Base-by-base conservation (phyloP, 1,140 invertebrate species). In the Rhagoletis pomonella region DNA sequence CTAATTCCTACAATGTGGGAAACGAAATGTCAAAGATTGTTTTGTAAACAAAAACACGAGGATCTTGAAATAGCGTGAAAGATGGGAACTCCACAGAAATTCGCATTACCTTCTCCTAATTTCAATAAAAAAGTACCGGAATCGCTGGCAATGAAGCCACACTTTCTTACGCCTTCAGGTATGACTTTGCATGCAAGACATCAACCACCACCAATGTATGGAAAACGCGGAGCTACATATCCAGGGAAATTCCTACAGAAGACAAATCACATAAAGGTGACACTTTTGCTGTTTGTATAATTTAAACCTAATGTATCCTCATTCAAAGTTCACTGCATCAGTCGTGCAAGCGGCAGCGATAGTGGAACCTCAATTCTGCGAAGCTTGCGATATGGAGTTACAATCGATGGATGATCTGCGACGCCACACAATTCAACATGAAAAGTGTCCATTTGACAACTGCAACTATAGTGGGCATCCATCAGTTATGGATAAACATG, bases 391-490 rank as follows among this genome's bases (percentile, higher is more conserved):
- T 89, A 94, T 95, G 92, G 94, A 95, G 62, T 97, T 97, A 92
- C 92, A 93, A 69, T 94, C 93, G 6, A 88, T 93, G 69, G 93
- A 95, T 39, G 91, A 94, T 88, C 94, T 96, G 77, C 90, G 95
- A 67, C 93, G 94, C 77, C 97, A 98, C 91, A 93, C 95, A 88
- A 90, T 93, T 4, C 94, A 95, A 88, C 97, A 98, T 93, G 94
- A 95, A 93, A 93, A 94, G 92, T 98, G 97, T 91, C 96, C 95
- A 65, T 95, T 96, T 19, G 96, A 97, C 90, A 96, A 96, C n/a
- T 98, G 97, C 91, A 95, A 94, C 44, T 98, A 97, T 94, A 94
- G 95, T 17, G 97, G 97, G 19, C 95, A 97, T 92, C 95, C 96
- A 10, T 96, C 96, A 91, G 93, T 98, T 2, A 95, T 98, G 17